These are phyloP conservation scores for Chamaea fasciata DNA, from an alignment of 2,113 vertebrate species.

Conservation along the genomic window DNA sequence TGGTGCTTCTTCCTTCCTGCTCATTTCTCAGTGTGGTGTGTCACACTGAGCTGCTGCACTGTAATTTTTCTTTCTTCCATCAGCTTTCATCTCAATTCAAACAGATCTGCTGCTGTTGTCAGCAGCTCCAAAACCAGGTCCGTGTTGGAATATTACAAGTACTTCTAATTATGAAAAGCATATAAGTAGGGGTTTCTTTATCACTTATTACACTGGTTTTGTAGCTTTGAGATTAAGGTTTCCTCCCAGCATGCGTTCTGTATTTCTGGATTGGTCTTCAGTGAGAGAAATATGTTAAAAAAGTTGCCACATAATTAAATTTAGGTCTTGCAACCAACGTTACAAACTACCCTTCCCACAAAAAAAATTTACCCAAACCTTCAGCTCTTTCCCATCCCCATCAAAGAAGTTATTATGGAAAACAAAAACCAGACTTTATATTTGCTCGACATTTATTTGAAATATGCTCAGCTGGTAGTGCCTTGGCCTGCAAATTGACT, in stretches of 20 bases:
- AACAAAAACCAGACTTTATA: background rate
- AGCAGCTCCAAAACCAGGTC: background rate
- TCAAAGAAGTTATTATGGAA: background rate
- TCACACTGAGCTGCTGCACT: background rate
- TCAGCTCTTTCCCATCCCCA: background rate
- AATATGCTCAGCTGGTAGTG: background rate
- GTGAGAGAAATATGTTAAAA: background rate
- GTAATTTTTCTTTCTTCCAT: background rate
- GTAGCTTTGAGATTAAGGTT: background rate
- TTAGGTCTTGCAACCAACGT: background rate
- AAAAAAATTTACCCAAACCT: background rate
- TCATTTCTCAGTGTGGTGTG: background rate
- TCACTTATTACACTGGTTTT: background rate
- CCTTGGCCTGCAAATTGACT: background rate
- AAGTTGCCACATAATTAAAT: background rate
- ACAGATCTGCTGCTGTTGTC: background rate
- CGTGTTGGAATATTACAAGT: conserved; percentile 1
- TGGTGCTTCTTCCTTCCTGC: background rate
- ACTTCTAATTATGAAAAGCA: background rate
- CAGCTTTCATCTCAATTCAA: background rate
- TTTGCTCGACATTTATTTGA: background rate
- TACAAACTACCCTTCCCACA: background rate
- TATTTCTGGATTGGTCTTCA: background rate
- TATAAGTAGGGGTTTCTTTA: background rate
- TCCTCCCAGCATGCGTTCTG: background rate